Evolutionary conservation across 2,888 invertebrate species (phyloP).

Genomic region (Caenorhabditis sp.): DNA sequence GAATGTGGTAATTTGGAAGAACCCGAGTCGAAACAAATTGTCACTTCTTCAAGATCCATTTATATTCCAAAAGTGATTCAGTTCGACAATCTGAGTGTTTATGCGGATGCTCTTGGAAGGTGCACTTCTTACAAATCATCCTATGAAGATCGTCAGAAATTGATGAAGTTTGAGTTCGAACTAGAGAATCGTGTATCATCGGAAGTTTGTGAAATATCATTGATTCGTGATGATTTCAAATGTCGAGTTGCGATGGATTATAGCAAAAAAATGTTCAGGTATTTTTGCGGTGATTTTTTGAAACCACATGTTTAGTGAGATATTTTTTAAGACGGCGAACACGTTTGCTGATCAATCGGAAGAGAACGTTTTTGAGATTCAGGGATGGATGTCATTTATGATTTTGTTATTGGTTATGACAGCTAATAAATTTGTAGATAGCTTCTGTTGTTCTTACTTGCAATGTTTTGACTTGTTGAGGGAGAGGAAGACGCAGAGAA

Average conservation of each 20-base stretch:
- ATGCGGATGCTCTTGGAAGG: conserved; percentile 32
- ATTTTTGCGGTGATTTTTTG: neutral
- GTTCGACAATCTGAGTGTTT: conserved; percentile 38
- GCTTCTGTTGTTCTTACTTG: neutral
- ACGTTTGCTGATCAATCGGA: conserved; percentile 33
- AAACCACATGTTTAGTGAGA: neutral
- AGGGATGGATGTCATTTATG: conserved; percentile 33
- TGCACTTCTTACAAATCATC: conserved; percentile 39
- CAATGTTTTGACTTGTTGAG: too few species aligned
- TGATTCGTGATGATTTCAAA: conserved; percentile 34
- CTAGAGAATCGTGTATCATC: conserved; percentile 32
- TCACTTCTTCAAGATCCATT: conserved; percentile 19
- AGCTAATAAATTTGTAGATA: neutral
- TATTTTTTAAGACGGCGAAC: conserved; percentile 14
- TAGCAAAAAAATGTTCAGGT: conserved; percentile 37
- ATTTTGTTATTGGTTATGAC: neutral
- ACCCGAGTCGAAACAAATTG: conserved; percentile 11
- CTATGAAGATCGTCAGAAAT: conserved; percentile 31
- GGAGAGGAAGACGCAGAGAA: too few species aligned
- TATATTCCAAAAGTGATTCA: conserved; percentile 36
- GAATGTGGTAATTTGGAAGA: conserved; percentile 29
- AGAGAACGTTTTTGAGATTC: conserved; percentile 31
- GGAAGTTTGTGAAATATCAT: conserved; percentile 32
- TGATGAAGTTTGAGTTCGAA: conserved; percentile 41
- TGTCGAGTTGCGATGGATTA: conserved; percentile 44